phyloP scores from a whole-genome alignment of 30 jellyfish, hydroid and myxozoan genomes.

The Nemopilema nomurai region DNA sequence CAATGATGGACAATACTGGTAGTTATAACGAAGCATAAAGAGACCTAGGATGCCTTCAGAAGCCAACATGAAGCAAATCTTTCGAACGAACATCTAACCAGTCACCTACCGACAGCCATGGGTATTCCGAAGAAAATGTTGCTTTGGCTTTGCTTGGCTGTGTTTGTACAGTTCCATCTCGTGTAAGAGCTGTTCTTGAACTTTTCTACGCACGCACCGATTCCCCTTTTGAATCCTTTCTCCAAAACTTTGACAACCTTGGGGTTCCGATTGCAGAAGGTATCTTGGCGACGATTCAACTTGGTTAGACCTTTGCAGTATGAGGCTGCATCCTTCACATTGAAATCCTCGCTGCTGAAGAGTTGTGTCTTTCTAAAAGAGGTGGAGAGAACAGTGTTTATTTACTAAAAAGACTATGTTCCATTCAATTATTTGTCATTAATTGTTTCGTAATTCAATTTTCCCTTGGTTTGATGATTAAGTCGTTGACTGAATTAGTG shows the following conservation, averaged over 20 bases:
- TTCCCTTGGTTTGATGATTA: too few relatives aligned
- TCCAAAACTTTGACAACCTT: constrained; percentile 58
- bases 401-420: background rate
- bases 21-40: too few relatives aligned
- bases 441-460: too few relatives aligned
- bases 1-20: too few relatives aligned
- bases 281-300: constrained; percentile 56
- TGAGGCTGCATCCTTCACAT: constrained; percentile 23
- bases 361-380: constrained; percentile 21
- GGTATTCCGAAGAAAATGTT: constrained; percentile 59
- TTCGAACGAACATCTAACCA: background rate
- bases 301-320: constrained; percentile 45
- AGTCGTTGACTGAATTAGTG: too few relatives aligned
- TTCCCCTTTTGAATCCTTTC: constrained; percentile 61
- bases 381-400: background rate
- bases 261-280: constrained; percentile 51
- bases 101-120: constrained; percentile 55
- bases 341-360: constrained; percentile 5
- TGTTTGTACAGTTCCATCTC: constrained; percentile 77
- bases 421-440: too few relatives aligned
- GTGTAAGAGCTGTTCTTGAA: constrained; percentile 57
- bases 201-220: constrained; percentile 37
- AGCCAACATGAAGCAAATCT: too few relatives aligned
- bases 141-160: constrained; percentile 40
- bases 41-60: too few relatives aligned